These are phyloP conservation scores for Phaetusa simplex DNA, from an alignment of 2,113 vertebrate genomes.

Conservation along the genomic window DNA sequence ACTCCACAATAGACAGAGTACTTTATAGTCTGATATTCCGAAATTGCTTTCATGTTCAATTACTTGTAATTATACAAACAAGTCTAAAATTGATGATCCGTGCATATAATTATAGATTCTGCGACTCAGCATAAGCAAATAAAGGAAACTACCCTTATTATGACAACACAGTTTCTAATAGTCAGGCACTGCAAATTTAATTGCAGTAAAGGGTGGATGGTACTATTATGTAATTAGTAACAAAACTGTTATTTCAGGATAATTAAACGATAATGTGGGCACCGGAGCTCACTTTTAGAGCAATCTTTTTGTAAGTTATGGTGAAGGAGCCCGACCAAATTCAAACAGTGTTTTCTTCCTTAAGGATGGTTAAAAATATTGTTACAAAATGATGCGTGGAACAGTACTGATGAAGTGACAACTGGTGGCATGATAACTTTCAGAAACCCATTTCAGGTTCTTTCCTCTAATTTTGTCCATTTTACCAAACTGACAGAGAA, in stretches of 20 bases:
- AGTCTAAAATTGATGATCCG: conserved; percentile 55
- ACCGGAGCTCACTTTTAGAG: not conserved
- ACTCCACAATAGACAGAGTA: not conserved
- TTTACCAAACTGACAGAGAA: not conserved
- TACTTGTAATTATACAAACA: conserved; percentile 73
- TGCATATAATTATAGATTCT: conserved; percentile 58
- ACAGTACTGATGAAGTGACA: not conserved
- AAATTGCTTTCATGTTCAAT: conserved; percentile 63
- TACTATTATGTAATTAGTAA: conserved; percentile 38
- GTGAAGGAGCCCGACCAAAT: not conserved
- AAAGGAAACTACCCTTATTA: conserved; percentile 53
- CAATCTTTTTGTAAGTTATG: not conserved
- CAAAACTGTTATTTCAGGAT: conserved; percentile 38
- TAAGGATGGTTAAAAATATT: not conserved
- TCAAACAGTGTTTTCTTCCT: not conserved
- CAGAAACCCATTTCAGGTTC: not conserved
- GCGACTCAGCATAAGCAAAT: conserved; percentile 54
- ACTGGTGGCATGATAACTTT: not conserved
- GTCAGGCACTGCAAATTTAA: conserved; percentile 57
- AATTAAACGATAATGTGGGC: conserved; percentile 3
- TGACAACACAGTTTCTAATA: conserved; percentile 48
- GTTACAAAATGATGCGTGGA: not conserved
- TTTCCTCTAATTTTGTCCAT: not conserved
- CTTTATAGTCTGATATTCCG: conserved; percentile 35
- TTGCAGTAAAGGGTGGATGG: conserved; percentile 44